A percentile compares a stretch with the other conserved stretches of the same genome.
Conservation (phyloP, 2,797 vertebrate species). For the Oreonectes daqikongensis region DNA sequence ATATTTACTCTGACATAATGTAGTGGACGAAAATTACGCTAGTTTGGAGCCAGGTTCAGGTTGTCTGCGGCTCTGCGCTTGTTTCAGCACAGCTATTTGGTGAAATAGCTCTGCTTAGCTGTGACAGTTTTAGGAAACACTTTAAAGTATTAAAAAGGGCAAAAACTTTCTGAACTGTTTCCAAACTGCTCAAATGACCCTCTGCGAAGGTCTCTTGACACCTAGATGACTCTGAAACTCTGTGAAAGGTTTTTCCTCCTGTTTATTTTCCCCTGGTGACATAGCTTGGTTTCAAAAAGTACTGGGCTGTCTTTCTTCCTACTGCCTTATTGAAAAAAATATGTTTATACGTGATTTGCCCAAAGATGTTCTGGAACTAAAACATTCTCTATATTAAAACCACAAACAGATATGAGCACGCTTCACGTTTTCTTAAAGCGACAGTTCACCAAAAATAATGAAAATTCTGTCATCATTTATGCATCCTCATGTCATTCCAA, state of each 20-base stretch:
- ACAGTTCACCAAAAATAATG: background rate
- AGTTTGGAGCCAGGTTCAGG: constrained; percentile 8
- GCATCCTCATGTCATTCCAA: too few species aligned
- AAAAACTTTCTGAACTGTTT: background rate
- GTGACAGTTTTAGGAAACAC: constrained; percentile 1
- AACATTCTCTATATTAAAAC: constrained; percentile 22
- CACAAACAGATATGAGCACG: constrained; percentile 30
- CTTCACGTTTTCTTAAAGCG: constrained; percentile 29
- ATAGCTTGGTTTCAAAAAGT: background rate
- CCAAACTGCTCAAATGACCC: constrained; percentile 14
- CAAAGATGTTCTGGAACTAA: constrained; percentile 30
- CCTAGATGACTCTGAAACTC: background rate
- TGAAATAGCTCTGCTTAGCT: constrained; percentile 15
- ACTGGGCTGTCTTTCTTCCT: background rate
- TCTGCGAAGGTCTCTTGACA: constrained; percentile 4
- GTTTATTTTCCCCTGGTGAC: constrained; percentile 16
- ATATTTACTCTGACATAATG: constrained; percentile 27
- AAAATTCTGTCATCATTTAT: too few species aligned
- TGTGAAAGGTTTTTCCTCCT: background rate
- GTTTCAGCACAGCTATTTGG: constrained; percentile 35
- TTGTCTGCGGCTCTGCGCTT: constrained; percentile 18
- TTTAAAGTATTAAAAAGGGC: constrained; percentile 4
- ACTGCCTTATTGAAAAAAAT: background rate
- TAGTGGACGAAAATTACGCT: constrained; percentile 28
- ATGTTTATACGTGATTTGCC: background rate